These are phyloP conservation scores for Simalia tracyae DNA, from an alignment of 2,797 vertebrate genomes.

Conservation along the genomic window DNA sequence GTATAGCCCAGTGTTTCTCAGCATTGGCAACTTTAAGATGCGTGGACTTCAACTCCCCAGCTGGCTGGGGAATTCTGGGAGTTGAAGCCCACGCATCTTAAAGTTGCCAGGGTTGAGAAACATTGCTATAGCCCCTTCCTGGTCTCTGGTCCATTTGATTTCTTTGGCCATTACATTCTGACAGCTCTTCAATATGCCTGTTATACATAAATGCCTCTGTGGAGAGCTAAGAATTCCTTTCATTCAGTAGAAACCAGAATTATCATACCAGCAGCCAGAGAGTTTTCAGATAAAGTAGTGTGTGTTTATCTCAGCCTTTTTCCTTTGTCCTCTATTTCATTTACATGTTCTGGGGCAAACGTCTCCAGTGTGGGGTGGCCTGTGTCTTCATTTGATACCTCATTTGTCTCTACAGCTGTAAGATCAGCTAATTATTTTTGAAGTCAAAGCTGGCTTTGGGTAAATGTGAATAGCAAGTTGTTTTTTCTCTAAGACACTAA, in stretches of 20 bases:
- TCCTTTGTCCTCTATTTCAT: not conserved
- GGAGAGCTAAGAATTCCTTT: not conserved
- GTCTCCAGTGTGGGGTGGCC: not conserved
- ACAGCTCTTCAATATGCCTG: not conserved
- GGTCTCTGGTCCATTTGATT: not conserved
- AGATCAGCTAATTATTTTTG: not conserved
- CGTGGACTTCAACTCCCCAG: too few relatives aligned
- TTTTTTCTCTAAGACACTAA: not conserved
- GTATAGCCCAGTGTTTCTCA: too few relatives aligned
- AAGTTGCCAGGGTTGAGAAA: too few relatives aligned
- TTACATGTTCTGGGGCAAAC: not conserved
- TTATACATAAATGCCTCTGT: not conserved
- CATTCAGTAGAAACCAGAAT: not conserved
- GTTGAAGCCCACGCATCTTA: too few relatives aligned
- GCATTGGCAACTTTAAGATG: too few relatives aligned
- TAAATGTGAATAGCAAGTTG: not conserved
- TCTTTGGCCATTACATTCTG: not conserved
- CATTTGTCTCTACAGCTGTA: not conserved
- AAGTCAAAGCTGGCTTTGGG: not conserved
- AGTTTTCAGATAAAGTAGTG: not conserved
- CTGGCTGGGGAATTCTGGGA: too few relatives aligned
- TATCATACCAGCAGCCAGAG: not conserved
- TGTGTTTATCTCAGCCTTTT: not conserved
- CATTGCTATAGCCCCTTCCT: not conserved
- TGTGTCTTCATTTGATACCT: not conserved